Conservation (phyloP, 2,888 invertebrate genomes). For the Agonopterix arenella region DNA sequence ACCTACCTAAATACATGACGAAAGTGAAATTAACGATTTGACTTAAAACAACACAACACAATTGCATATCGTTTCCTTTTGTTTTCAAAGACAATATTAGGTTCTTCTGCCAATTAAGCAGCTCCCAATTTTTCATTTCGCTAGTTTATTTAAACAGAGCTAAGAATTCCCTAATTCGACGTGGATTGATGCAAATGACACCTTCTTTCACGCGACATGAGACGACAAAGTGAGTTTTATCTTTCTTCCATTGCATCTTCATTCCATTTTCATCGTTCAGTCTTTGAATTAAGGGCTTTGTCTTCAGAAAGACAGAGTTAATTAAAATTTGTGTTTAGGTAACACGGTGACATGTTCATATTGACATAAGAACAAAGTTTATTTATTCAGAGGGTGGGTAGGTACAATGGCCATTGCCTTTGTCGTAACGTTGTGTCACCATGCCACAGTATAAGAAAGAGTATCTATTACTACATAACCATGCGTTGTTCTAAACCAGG, state of each 20-base stretch:
- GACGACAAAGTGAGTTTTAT: conserved; percentile 10
- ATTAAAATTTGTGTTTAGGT: conserved; percentile 13
- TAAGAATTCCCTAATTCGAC: conserved; percentile 59
- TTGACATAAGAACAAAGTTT: conserved; percentile 52
- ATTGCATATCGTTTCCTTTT: neutral
- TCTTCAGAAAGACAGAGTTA: conserved; percentile 1
- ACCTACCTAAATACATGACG: too few species aligned
- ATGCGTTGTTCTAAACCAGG: neutral
- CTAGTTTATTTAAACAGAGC: conserved; percentile 40
- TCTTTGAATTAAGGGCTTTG: neutral
- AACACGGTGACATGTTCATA: conserved; percentile 51
- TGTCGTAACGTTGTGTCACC: conserved; percentile 28
- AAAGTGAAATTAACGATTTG: neutral
- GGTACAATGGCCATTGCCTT: conserved; percentile 25
- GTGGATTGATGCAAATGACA: conserved; percentile 69
- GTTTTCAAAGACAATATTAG: conserved; percentile 8
- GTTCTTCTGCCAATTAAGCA: conserved; percentile 29
- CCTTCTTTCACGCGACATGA: conserved; percentile 35
- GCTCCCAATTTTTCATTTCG: conserved; percentile 30
- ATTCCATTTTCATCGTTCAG: conserved; percentile 12
- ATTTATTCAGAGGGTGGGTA: conserved; percentile 60
- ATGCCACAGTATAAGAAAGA: too few species aligned
- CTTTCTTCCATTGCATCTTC: neutral
- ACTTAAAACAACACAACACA: neutral
- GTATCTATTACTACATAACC: too few species aligned